Base-by-base conservation (phyloP, 2,797 vertebrate genomes). In the Astyanax mexicanus region DNA sequence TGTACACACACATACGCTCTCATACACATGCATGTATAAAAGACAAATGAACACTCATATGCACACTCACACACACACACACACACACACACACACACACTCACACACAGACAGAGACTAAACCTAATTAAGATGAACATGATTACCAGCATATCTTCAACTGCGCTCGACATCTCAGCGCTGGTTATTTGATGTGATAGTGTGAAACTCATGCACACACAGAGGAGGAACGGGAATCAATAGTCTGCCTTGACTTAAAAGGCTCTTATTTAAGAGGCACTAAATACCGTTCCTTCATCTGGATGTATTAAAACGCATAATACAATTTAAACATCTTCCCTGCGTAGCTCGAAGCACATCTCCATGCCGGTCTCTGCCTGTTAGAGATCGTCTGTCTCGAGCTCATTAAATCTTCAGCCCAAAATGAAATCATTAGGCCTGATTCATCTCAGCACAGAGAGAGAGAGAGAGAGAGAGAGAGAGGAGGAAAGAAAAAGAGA, bases 181-280 rank as follows among this genome's bases (percentile, higher is more conserved):
- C 54, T 69, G 70, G 74, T 80, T 54, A 79, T 80, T 74, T 68
- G 13, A 72, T 57, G 67, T 67, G 76, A 84, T 74, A 55, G 64
- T 69, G 27, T 80, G 68, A 78, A 78, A 77, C n/a, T 80, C 11
- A 77, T 45, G 74, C 13, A 72, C 49, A 77, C 72, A 68, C n/a
- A 52, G 65, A 69, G 75, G 49, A 32, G 40, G 74, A 38, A 69
- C 77, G 27, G 69, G 74, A 78, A 71, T 58, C 37, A 58, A 66
- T 68, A 64, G 66, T 35, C 10, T 12, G 32, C 64, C 40, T 45
- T 42, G 61, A 27, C 27, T 55, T 52, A 40, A 76, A 79, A 76
- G 77, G 32, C 65, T 60, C 67, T 80, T 58, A 60, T 58, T 66
- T 42, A 77, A 69, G 67, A 47, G 45, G 21, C 35, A 29, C 72